phyloP scores from a whole-genome alignment of 2,113 vertebrate species.

The Grus americana region DNA sequence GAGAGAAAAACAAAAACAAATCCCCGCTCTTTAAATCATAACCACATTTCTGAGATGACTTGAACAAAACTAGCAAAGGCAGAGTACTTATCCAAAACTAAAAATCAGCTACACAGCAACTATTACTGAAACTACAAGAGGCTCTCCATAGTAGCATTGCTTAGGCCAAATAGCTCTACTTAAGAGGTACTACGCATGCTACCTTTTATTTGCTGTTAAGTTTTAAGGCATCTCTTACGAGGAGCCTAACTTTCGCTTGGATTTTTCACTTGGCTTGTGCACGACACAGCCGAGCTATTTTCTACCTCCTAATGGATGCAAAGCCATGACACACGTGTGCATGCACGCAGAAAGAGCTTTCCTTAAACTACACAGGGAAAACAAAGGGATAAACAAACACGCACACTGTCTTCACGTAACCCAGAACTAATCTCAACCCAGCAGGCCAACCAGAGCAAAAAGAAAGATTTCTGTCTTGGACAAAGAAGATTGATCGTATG shows the following conservation, averaged over 20 bases:
- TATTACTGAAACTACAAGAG: background rate
- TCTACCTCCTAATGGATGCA: background rate
- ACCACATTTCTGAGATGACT: background rate
- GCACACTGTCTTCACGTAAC: background rate
- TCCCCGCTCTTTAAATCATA: background rate
- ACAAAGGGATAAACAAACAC: background rate
- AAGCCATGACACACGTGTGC: background rate
- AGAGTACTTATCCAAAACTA: background rate
- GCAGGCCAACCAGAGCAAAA: background rate
- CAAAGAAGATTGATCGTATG: accelerated
- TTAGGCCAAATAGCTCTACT: background rate
- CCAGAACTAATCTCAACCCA: background rate
- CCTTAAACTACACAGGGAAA: background rate
- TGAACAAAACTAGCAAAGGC: background rate
- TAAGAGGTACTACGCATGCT: accelerated
- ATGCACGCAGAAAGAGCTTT: background rate
- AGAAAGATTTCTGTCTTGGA: background rate
- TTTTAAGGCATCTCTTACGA: background rate
- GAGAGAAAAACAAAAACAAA: background rate
- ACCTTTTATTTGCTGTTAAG: background rate
- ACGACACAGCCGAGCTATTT: background rate
- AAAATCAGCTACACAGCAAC: background rate
- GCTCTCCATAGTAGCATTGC: background rate
- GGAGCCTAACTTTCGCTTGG: accelerated
- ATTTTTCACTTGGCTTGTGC: too few species aligned